Evolutionary conservation across 1,140 invertebrate species (phyloP).

Genomic region (Euwallacea fornicatus): DNA sequence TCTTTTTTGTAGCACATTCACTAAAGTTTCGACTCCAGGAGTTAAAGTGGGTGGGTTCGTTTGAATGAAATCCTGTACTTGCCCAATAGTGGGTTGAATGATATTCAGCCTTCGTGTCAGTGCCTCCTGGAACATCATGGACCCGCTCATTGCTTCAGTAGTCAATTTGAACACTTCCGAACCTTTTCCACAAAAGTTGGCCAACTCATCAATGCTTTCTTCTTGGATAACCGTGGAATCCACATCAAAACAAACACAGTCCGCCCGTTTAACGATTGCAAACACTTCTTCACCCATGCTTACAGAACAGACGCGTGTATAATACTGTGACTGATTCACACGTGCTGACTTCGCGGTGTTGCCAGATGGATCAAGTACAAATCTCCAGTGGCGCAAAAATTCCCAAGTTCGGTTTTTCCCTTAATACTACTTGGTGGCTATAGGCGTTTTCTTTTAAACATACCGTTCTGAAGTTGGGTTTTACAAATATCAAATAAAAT

Average conservation of each 20-base stretch:
- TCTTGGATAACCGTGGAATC: slow-evolving; percentile 96
- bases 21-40: slow-evolving; percentile 81
- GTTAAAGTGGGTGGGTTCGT: slow-evolving; percentile 77
- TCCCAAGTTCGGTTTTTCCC: no score
- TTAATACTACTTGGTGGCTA: no score
- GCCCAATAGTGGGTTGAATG: slow-evolving; percentile 75
- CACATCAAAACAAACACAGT: slow-evolving; percentile 97
- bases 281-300: slow-evolving; percentile 44
- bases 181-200: slow-evolving; percentile 90
- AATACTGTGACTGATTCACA: no score
- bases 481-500: no score
- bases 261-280: slow-evolving; percentile 74
- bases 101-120: slow-evolving; percentile 81
- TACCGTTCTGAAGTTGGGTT: no score
- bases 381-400: no score
- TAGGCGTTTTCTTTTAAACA: no score
- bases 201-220: slow-evolving; percentile 96
- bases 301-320: no score
- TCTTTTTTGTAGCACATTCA: slow-evolving; percentile 72
- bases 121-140: slow-evolving; percentile 88
- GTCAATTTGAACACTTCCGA: slow-evolving; percentile 85
- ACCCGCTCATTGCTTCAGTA: slow-evolving; percentile 91
- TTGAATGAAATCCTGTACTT: slow-evolving; percentile 78
- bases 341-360: no score
- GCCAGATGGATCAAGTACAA: no score